A percentile compares a stretch with the other conserved stretches of the same genome.
Conservation (phyloP, 1,140 invertebrate species). For the Brachionus plicatilis region DNA sequence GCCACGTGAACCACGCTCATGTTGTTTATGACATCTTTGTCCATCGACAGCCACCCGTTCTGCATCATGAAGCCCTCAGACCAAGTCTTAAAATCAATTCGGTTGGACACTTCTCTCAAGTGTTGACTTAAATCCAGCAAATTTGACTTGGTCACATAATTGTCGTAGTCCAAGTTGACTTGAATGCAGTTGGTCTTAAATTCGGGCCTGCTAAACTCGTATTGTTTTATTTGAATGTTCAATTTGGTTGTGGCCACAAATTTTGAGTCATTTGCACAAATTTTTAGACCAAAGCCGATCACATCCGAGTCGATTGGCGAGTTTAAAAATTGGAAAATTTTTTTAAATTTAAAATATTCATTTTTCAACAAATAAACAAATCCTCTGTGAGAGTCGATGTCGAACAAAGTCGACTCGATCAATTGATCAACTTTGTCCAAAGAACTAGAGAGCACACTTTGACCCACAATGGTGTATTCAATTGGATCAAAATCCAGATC, state of each 20-base stretch:
- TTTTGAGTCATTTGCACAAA: neutral
- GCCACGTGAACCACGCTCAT: neutral
- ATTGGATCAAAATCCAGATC: neutral
- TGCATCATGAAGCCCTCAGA: neutral
- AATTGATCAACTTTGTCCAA: neutral
- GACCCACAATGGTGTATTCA: neutral
- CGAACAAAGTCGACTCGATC: neutral
- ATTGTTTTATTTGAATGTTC: neutral
- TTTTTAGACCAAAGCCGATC: neutral
- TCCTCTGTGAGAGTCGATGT: neutral
- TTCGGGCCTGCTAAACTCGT: neutral
- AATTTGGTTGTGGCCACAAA: neutral
- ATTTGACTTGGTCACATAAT: neutral
- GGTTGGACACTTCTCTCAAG: neutral
- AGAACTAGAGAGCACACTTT: neutral
- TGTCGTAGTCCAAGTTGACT: neutral
- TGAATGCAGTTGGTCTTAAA: neutral
- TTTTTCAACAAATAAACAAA: neutral
- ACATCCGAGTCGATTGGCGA: neutral
- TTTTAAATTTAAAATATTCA: neutral
- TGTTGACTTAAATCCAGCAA: neutral
- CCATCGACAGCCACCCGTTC: neutral
- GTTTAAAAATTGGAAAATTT: conserved; percentile 1
- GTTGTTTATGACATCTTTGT: neutral
- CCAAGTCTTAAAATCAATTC: neutral